A percentile compares a stretch with the other conserved stretches of the same genome.
Evolutionary conservation across 2,797 vertebrate species (phyloP).

Genomic region (Eremophila alpestris): DNA sequence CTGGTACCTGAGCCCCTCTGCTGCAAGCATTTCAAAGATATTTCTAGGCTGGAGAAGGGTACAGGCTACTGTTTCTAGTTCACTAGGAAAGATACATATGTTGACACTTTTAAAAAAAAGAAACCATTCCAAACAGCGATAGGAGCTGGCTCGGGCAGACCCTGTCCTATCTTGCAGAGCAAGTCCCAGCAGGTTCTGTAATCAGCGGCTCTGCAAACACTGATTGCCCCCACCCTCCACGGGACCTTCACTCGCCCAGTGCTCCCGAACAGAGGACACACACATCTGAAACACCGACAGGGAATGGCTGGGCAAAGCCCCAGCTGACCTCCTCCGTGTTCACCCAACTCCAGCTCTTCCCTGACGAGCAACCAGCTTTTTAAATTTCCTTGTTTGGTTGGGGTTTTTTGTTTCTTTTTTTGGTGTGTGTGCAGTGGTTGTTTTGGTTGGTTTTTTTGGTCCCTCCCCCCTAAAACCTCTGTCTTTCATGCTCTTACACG

Average conservation of each 20-base stretch:
- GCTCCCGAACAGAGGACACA: accelerated
- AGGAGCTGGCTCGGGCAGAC: neutral
- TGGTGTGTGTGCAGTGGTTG: too few relatives aligned
- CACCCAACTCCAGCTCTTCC: neutral
- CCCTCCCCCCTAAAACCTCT: neutral
- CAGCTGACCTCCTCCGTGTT: accelerated
- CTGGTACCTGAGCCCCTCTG: neutral
- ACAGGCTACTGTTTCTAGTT: neutral
- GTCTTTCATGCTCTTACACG: neutral
- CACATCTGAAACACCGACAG: accelerated
- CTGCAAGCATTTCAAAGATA: neutral
- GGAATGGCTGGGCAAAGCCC: neutral
- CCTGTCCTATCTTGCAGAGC: neutral
- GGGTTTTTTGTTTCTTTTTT: too few relatives aligned
- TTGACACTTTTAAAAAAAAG: neutral
- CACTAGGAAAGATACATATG: neutral
- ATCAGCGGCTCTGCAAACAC: neutral
- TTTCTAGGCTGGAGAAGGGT: neutral
- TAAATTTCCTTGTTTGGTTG: neutral
- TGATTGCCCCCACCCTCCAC: neutral
- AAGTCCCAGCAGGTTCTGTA: neutral
- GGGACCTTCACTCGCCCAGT: accelerated
- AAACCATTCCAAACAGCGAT: neutral
- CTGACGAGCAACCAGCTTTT: neutral
- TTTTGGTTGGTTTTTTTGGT: too few relatives aligned